A percentile compares a stretch with the other conserved stretches of the same genome.
phyloP scores from a whole-genome alignment of 2,888 invertebrate genomes.

The Diarsia rubi region DNA sequence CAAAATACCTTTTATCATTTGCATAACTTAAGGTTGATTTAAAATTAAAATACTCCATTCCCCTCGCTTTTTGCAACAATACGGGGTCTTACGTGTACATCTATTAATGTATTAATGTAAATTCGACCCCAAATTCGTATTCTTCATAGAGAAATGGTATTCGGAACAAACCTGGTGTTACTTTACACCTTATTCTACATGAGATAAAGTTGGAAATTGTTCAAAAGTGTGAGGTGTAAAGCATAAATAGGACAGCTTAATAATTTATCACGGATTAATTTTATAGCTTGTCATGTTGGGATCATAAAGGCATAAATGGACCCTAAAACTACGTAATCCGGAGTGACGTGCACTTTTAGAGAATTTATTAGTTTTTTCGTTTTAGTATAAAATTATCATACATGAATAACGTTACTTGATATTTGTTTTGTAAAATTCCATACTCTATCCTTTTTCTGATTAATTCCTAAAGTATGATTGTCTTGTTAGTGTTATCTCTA shows the following conservation, averaged over 20 bases:
- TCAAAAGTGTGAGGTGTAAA: constrained; percentile 32
- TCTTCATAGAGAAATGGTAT: constrained; percentile 40
- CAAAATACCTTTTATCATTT: constrained; percentile 68
- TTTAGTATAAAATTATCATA: constrained; percentile 11
- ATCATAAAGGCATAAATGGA: constrained; percentile 53
- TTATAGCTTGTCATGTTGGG: constrained; percentile 67
- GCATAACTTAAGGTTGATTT: constrained; percentile 75
- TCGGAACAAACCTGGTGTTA: neutral
- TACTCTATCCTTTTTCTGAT: neutral
- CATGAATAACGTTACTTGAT: constrained; percentile 7
- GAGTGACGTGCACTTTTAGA: constrained; percentile 55
- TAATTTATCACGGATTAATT: constrained; percentile 70
- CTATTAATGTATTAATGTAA: constrained; percentile 72
- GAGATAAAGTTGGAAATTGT: constrained; percentile 26
- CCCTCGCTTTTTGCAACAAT: constrained; percentile 63
- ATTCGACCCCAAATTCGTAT: constrained; percentile 61
- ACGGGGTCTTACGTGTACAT: constrained; percentile 59
- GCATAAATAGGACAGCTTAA: constrained; percentile 60
- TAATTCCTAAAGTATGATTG: neutral
- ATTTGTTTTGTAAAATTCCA: constrained; percentile 9
- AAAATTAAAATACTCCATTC: constrained; percentile 76
- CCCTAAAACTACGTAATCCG: constrained; percentile 47
- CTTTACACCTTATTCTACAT: neutral
- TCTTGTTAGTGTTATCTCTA: neutral
- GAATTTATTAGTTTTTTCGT: constrained; percentile 42